Evolutionary conservation across 92 coral and sea anemone genomes (phyloP), one percentile per base, ranked within the genome.

Genomic region (Zoanthus solanderi): DNA sequence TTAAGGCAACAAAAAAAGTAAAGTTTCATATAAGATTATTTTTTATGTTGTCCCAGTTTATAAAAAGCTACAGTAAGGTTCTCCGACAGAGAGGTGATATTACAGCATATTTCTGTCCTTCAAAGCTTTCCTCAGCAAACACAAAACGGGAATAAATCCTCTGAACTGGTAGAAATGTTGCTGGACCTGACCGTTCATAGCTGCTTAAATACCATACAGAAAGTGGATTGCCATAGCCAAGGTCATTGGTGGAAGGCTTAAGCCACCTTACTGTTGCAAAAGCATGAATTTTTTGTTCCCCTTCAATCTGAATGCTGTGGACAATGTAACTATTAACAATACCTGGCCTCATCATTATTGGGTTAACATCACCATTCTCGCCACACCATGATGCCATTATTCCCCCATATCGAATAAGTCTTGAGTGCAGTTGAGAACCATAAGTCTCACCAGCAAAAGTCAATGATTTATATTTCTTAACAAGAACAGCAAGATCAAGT

Each of bases 251-350:
- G 57, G 86, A 83, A 53, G 76, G 72, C 83, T 76, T 89, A 16
- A 73, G 75, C 94, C 94, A 89, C 31, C 72, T 73, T 37, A 89
- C 94, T 75, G 87, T 77, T 9, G 94, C 94, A 92, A 92, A 92
- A 14, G 72, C 88, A 87, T 89, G 94, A 29, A 65, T 75, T 0
- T 8, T 42, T 54, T 89, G 90, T 50, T 83, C 57, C 78, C 84
- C 86, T 54, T 76, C 85, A 28, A 84, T 84, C 42, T 79, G 65
- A 28, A 87, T 30, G 28, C 91, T 86, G 78, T 92, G 91, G 8
- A 75, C 87, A 65, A 92, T 72, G 31, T 87, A 90, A 45, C 83
- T 68, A 46, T 88, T 83, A 10, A 92, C 88, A 67, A 87, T 89
- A 46, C 88, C 92, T 53, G 92, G 92, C 42, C 88, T 47, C 77